Evolutionary conservation across 2,888 invertebrate species (phyloP).

Genomic region (Caenorhabditis auriculariae): DNA sequence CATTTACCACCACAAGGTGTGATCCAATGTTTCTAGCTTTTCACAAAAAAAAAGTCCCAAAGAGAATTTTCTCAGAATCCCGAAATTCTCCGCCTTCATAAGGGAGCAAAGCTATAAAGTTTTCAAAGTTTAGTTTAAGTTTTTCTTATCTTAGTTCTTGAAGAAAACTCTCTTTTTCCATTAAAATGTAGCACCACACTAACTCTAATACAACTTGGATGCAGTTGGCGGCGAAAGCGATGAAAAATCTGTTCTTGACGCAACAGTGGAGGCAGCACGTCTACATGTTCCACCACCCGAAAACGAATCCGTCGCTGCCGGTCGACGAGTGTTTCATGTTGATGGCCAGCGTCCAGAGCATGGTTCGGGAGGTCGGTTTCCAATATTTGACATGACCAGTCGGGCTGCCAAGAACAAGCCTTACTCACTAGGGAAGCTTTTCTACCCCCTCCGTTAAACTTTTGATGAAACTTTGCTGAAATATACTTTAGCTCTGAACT

Average conservation of each 20-base stretch:
- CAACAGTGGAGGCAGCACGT: constrained; percentile 41
- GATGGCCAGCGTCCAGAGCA: constrained; percentile 49
- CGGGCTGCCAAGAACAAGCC: too few relatives aligned
- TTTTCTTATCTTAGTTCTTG: not conserved
- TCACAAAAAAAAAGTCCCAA: too few relatives aligned
- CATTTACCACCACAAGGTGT: too few relatives aligned
- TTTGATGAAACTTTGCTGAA: too few relatives aligned
- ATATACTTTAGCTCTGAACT: too few relatives aligned
- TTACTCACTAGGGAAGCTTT: too few relatives aligned
- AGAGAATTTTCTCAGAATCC: not conserved
- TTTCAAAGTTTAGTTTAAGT: too few relatives aligned
- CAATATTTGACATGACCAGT: not conserved
- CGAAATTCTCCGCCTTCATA: not conserved
- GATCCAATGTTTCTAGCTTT: too few relatives aligned
- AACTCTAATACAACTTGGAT: too few relatives aligned
- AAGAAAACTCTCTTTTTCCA: not conserved
- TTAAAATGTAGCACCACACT: not conserved
- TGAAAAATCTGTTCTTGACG: constrained; percentile 36
- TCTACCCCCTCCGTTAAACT: too few relatives aligned
- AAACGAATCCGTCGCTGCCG: constrained; percentile 13
- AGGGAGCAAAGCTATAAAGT: not conserved
- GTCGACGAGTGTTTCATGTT: constrained; percentile 59
- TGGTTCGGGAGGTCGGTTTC: constrained; percentile 17
- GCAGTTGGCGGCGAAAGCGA: constrained; percentile 36
- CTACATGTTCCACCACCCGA: constrained; percentile 53